These are phyloP conservation scores for Pimephales promelas DNA, from an alignment of 2,113 vertebrate species.

Conservation along the genomic window DNA sequence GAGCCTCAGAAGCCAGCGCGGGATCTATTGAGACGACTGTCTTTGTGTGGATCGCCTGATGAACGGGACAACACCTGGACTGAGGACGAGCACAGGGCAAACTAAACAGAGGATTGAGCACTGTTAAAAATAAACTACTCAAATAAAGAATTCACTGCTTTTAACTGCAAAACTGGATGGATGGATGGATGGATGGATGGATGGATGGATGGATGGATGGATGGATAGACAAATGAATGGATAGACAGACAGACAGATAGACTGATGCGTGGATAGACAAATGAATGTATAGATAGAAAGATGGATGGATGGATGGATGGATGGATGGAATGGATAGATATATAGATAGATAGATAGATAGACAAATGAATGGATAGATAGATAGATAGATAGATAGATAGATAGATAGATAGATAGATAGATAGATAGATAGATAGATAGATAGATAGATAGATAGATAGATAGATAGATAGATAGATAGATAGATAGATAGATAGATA, in stretches of 20 bases:
- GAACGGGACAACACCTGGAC: background rate
- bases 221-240: background rate
- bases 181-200: background rate
- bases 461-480: background rate
- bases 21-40: slow-evolving; percentile 26
- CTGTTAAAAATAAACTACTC: background rate
- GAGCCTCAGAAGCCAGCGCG: slow-evolving; percentile 11
- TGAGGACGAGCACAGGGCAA: background rate
- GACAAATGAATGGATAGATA: too few relatives aligned
- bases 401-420: background rate
- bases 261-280: too few relatives aligned
- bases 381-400: background rate
- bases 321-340: background rate
- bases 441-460: background rate
- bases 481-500: background rate
- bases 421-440: too few relatives aligned
- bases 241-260: background rate
- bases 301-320: background rate
- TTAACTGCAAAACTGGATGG: background rate
- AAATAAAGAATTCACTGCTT: background rate
- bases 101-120: background rate
- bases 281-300: background rate
- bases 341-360: background rate
- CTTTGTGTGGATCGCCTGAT: background rate
- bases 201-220: background rate